Base-by-base conservation (phyloP, 2,113 vertebrate genomes). In the Antidorcas marsupialis region DNA sequence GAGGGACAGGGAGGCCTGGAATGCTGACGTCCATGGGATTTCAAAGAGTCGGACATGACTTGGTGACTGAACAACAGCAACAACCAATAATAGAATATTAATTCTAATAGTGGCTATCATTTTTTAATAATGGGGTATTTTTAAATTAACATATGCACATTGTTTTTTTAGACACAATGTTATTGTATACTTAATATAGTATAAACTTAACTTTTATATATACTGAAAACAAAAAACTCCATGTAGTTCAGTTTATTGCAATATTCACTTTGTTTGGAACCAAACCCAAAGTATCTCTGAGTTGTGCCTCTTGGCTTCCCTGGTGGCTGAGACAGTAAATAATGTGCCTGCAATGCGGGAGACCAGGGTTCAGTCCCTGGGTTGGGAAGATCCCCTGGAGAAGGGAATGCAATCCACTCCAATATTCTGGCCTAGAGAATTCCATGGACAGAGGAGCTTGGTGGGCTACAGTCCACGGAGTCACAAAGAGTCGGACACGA, bases 271-370 rank as follows among this genome's bases (percentile, higher is more conserved):
- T 36, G 64, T 74, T 23, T 25, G 21, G 36, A 25, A 39, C 36
- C 67, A 71, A 36, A 71, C 64, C 17, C 17, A 71, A 21, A 71
- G n/a, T 21, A 6, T 71, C 8, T 71, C n/a, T 71, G n/a, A 36
- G 64, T 9, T 71, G n/a, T 36, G 17, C 64, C 64, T 11, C n/a
- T 71, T 21, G 62, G 33, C 64, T 36, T 11, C 17, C 64, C 17
- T 36, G 30, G 33, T 21, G n/a, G n/a, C n/a, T 36, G 17, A 71
- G n/a, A 71, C 33, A 11, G n/a, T 36, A 36, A 71, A 36, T 21
- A 67, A 67, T 67, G 16, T n/a, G 33, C 8, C 33, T 67, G 64
- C n/a, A 36, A 39, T 13, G n/a, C 0, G 0, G 36, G n/a, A 74
- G 19, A 74, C 67, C 36, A 23, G 67, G 19, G 67, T 74, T 74